Percentiles rank a stretch among this genome's conserved stretches.
Conservation (phyloP, 1,140 invertebrate genomes). For the Neodiprion lecontei region DNA sequence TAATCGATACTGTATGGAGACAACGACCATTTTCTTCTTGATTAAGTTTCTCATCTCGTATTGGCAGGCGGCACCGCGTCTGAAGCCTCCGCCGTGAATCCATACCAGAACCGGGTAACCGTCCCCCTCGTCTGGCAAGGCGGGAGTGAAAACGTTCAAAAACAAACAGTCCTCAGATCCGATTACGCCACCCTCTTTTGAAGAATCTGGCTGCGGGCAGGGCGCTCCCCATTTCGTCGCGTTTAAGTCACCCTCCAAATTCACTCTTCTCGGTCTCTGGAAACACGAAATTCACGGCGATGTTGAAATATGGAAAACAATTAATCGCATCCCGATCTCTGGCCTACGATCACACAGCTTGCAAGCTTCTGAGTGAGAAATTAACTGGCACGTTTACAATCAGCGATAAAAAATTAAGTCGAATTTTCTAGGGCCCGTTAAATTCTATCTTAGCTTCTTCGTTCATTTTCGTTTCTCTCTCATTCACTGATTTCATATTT, state of each 20-base stretch:
- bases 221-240: constrained; percentile 62
- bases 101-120: constrained; percentile 68
- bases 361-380: too few relatives aligned
- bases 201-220: constrained; percentile 64
- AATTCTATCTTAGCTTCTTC: too few relatives aligned
- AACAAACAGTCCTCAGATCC: constrained; percentile 81
- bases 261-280: constrained; percentile 60
- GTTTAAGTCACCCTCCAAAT: constrained; percentile 63
- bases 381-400: too few relatives aligned
- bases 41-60: constrained; percentile 69
- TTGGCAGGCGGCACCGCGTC: constrained; percentile 69
- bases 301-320: constrained; percentile 12
- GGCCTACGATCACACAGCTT: too few relatives aligned
- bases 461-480: too few relatives aligned
- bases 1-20: constrained; percentile 82
- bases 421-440: too few relatives aligned
- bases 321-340: not conserved
- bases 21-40: constrained; percentile 73
- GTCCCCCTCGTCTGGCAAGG: constrained; percentile 62
- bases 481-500: too few relatives aligned
- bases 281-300: not conserved
- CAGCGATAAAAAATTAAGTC: too few relatives aligned
- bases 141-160: constrained; percentile 81
- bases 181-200: constrained; percentile 47
- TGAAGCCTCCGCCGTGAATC: constrained; percentile 71